Evolutionary conservation across 2,797 vertebrate species (phyloP).

Genomic region (Moxostoma hubbsi): DNA sequence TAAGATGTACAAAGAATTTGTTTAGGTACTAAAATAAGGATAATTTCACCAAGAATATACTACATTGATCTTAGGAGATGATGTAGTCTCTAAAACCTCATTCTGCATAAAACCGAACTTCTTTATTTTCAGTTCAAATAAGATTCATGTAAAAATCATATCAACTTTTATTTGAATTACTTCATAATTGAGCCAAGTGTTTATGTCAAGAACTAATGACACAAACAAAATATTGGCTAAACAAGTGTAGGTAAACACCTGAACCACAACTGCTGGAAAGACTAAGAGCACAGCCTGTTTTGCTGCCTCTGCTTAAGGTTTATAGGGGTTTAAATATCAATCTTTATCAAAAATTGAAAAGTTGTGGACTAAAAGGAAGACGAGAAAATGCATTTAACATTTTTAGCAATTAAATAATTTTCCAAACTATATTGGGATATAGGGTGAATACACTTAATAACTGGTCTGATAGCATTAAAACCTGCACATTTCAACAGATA

Average conservation of each 20-base stretch:
- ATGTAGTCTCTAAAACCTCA: background rate
- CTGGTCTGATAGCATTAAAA: no score
- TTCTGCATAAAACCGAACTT: no score
- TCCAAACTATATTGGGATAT: no score
- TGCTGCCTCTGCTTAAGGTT: no score
- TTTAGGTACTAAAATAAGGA: background rate
- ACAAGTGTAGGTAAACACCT: background rate
- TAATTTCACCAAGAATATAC: no score
- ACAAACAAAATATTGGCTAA: background rate
- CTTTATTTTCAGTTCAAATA: background rate
- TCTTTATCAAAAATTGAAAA: no score
- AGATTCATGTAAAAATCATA: background rate
- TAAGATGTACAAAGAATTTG: constrained; percentile 6
- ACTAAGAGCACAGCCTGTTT: background rate
- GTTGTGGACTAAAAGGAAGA: no score
- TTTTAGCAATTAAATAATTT: no score
- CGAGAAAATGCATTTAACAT: no score
- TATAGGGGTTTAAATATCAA: no score
- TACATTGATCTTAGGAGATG: no score
- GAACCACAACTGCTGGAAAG: background rate
- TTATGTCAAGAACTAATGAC: background rate
- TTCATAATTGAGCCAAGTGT: background rate
- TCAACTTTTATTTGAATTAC: constrained; percentile 5
- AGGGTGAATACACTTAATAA: no score
- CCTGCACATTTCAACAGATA: background rate